Conservation (phyloP, 2,113 vertebrate species). For the Eptatretus burgeri region DNA sequence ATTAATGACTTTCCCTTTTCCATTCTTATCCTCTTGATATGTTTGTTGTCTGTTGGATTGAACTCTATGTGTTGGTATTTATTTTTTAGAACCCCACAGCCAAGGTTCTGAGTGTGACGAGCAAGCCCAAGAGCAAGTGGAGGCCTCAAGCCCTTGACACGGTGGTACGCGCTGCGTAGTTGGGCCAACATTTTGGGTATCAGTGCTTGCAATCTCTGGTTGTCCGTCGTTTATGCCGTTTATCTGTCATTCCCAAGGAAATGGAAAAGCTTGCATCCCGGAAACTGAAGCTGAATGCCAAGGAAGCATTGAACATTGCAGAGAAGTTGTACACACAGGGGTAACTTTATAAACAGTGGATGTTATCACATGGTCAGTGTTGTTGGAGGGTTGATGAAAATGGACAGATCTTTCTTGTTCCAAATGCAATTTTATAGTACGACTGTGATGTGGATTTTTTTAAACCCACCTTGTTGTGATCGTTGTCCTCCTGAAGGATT, state of each 20-base stretch:
- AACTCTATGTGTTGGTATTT: constrained; percentile 10
- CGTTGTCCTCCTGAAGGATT: no score
- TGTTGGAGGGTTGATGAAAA: neutral
- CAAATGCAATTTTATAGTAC: no score
- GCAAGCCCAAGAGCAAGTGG: constrained; percentile 92
- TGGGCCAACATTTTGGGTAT: neutral
- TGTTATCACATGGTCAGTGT: neutral
- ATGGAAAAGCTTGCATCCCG: constrained; percentile 74
- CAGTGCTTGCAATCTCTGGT: neutral
- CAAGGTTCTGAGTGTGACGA: constrained; percentile 46
- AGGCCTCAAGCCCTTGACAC: constrained; percentile 75
- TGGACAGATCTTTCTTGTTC: neutral
- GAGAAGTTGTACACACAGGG: constrained; percentile 90
- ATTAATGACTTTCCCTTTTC: neutral
- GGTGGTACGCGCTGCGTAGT: constrained; percentile 31
- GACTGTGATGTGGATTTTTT: no score
- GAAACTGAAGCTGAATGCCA: constrained; percentile 67
- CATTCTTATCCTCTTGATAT: neutral
- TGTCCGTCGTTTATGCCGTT: no score
- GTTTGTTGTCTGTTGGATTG: constrained; percentile 8
- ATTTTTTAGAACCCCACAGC: constrained; percentile 44
- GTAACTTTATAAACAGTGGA: constrained; percentile 16
- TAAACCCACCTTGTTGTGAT: no score
- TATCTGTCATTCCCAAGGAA: constrained; percentile 23
- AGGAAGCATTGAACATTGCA: constrained; percentile 77